phyloP scores from a whole-genome alignment of 2,888 invertebrate genomes.

The Macaria liturata region DNA sequence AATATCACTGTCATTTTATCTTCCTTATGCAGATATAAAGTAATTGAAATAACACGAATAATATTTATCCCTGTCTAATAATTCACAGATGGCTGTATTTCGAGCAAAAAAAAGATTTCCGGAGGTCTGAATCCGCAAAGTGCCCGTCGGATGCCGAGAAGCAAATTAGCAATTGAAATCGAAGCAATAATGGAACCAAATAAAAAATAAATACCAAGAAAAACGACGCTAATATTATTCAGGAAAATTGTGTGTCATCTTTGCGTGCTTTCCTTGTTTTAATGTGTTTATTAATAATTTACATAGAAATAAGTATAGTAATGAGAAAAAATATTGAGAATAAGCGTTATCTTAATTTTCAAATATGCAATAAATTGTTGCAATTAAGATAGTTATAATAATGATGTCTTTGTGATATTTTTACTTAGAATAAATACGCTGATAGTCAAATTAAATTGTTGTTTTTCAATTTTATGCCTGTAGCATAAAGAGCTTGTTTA shows the following conservation, averaged over 20 bases:
- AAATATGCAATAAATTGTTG: too few relatives aligned
- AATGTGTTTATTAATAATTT: neutral
- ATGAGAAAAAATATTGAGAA: too few relatives aligned
- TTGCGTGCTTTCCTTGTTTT: conserved; percentile 10
- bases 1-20: too few relatives aligned
- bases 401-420: neutral
- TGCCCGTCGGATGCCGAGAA: conserved; percentile 25
- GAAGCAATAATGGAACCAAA: conserved; percentile 11
- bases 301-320: too few relatives aligned
- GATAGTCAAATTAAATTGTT: neutral
- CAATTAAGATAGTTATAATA: too few relatives aligned
- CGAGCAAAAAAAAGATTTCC: conserved; percentile 58
- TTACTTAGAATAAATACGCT: neutral
- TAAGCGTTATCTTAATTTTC: too few relatives aligned
- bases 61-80: neutral
- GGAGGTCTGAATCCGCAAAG: conserved; percentile 22
- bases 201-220: conserved; percentile 9
- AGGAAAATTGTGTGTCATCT: neutral
- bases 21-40: too few relatives aligned
- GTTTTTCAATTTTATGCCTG: too few relatives aligned
- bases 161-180: conserved; percentile 25
- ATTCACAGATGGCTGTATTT: conserved; percentile 64
- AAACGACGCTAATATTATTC: conserved; percentile 10
- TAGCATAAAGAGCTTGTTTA: too few relatives aligned
- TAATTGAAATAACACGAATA: too few relatives aligned